Evolutionary conservation across 2,113 vertebrate genomes (phyloP), one percentile per base, ranked within the genome.

Genomic region (Cyanocitta stelleri): DNA sequence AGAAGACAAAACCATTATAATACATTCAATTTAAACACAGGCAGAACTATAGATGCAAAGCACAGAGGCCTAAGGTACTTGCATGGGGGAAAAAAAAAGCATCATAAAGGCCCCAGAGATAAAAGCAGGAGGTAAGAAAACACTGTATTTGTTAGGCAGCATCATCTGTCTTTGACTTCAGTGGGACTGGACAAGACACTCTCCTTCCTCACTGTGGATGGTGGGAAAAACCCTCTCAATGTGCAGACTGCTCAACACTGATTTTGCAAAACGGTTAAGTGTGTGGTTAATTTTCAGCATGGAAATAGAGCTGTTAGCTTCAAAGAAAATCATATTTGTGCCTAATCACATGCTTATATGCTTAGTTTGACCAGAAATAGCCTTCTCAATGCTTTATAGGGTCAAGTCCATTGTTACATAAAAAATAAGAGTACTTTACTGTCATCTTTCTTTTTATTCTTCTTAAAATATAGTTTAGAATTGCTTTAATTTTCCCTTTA

Each of bases 21-120:
- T 98, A 98, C 98, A 98, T 98, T 98, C 97, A 98, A 35, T 97
- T 98, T 95, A 95, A 97, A 97, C 95, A 96, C 94, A 97, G 97
- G 97, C 96, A 97, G 93, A 91, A 75, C 67, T 81, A 94, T 78
- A 89, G 89, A 90, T 93, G 88, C 95, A 89, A 91, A 95, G 66
- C 73, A 92, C 43, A 56, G 88, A 96, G 92, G 88, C 83, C 69
- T 71, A 93, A 75, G 58, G 87, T 96, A 91, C 48, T 96, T 73
- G 67, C 88, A 91, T 43, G 74, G 44, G 52, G 10, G 6, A 14
- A 51, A 66, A 35, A 19, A 24, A 27, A 16, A 49, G 4, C 30
- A 41, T 85, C 29, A 69, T 79, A 93, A 95, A 87, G 92, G 76
- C 89, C 94, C 87, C 93, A 61, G 54, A 91, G 62, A 76, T 76